Base-by-base conservation (phyloP, 2,113 vertebrate genomes). In the Eretmochelys imbricata region DNA sequence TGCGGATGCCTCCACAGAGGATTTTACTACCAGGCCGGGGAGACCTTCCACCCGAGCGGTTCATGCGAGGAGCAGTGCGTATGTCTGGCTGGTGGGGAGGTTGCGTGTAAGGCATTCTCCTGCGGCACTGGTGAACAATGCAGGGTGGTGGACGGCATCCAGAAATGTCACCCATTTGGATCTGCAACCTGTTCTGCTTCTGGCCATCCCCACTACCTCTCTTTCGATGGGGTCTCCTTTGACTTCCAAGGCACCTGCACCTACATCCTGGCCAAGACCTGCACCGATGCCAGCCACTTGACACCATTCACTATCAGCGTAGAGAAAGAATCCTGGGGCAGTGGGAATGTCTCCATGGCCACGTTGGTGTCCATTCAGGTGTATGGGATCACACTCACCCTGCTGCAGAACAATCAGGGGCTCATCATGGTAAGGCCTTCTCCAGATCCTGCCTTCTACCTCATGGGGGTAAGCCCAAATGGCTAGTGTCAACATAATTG, bases 1-100 rank as follows among this genome's bases (percentile, higher is more conserved):
- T 99, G 99, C 2, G 99, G 99, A 89, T 99, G 99, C 82, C 42
- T 95, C 7, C 94, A 98, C 46, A 54, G 96, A 4, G 98, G 98
- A 6, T 35, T 31, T 4, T 99, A 99, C 96, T 95, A 98, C 86
- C 95, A 59, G 2, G 96, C 90, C 3, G 97, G 97, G 46, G 96
- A 98, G 6, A 72, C 89, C 83, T 98, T 99, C 96, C 96, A 98
- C 83, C 96, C 82, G 1, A 97, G 84, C 4, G 87, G 92, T 0
- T 57, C 48, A 0, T 98, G 98, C 2, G 22, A 80, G 5, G 87
- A 94, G 50, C 80, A 94, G 1, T 98, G 98, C 79, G 31, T 78
- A 22, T 98, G 97, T 24, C 48, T 89, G 48, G 80, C 78, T 10
- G 93, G 82, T 0, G 97, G 98, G 20, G n/a, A 88, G 9, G 91